Evolutionary conservation across 2,888 invertebrate genomes (phyloP).

Genomic region (Zhuqinia jingwanae): DNA sequence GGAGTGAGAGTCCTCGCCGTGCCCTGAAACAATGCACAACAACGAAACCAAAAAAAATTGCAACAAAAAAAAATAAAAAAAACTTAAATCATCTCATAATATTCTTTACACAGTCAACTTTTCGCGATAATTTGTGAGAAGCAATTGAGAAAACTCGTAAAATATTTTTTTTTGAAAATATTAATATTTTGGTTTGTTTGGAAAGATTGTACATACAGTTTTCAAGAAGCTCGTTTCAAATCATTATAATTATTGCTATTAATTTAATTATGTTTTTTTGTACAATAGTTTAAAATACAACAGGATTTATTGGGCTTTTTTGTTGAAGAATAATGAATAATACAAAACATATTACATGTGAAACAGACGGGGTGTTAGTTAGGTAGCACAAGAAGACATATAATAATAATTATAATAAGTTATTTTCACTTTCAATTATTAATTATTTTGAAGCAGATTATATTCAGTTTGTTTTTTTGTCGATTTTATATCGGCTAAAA

Average conservation of each 20-base stretch:
- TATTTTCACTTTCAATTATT: background rate
- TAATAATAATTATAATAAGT: no score
- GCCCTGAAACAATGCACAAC: conserved; percentile 62
- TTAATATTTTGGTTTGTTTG: conserved; percentile 21
- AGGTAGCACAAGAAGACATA: conserved; percentile 53
- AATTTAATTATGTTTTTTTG: conserved; percentile 9
- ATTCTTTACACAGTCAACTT: conserved; percentile 63
- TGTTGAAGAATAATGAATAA: conserved; percentile 19
- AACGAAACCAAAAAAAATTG: conserved; percentile 49
- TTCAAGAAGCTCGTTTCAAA: conserved; percentile 36
- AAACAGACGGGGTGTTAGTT: conserved; percentile 54
- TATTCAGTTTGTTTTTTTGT: conserved; percentile 17
- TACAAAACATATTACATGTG: conserved; percentile 38
- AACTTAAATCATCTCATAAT: conserved; percentile 44
- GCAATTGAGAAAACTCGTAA: conserved; percentile 69
- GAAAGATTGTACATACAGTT: conserved; percentile 30
- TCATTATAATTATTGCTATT: background rate
- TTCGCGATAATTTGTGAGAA: background rate
- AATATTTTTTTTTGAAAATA: conserved; percentile 2
- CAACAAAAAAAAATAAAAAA: conserved; percentile 46
- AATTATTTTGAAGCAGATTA: conserved; percentile 19
- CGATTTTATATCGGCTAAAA: conserved; percentile 14
- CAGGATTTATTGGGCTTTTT: background rate
- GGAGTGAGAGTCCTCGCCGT: conserved; percentile 78
- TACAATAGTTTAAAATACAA: background rate